Percentiles rank a stretch among this genome's conserved stretches.
Evolutionary conservation across 2,888 invertebrate genomes (phyloP).

Genomic region (Noctua janthina): DNA sequence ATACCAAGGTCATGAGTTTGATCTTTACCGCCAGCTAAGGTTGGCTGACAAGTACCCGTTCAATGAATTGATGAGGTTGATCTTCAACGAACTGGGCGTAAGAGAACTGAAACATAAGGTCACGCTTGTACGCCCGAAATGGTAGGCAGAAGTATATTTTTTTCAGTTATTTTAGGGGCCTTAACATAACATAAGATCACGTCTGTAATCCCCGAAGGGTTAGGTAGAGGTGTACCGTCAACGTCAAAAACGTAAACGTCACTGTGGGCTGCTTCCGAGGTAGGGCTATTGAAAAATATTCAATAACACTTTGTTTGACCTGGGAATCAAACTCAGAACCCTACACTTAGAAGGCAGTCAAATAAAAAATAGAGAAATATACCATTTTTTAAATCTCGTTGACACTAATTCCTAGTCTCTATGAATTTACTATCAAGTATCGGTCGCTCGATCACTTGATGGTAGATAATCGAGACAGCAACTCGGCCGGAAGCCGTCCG

Average conservation of each 20-base stretch:
- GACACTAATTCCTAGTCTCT: constrained; percentile 1
- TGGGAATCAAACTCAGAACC: neutral
- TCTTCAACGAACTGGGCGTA: constrained; percentile 13
- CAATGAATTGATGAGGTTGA: constrained; percentile 34
- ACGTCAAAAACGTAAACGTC: too few species aligned
- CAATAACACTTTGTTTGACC: too few species aligned
- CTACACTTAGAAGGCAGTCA: neutral
- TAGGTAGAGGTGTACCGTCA: too few species aligned
- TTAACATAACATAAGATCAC: too few species aligned
- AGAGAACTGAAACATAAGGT: neutral
- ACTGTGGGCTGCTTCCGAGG: neutral
- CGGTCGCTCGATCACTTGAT: constrained; percentile 62
- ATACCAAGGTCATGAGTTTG: constrained; percentile 33
- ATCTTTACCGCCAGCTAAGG: constrained; percentile 22
- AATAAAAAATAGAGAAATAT: neutral
- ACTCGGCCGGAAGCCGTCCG: constrained; percentile 77
- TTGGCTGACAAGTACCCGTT: constrained; percentile 19
- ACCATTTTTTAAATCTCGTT: constrained; percentile 1
- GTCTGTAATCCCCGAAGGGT: too few species aligned
- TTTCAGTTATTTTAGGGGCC: neutral
- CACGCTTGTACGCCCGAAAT: neutral
- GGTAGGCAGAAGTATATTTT: neutral
- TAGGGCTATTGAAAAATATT: neutral
- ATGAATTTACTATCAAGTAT: constrained; percentile 54
- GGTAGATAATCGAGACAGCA: constrained; percentile 72